Evolutionary conservation across 2,888 invertebrate genomes (phyloP).

Genomic region (Ectemnius continuus): DNA sequence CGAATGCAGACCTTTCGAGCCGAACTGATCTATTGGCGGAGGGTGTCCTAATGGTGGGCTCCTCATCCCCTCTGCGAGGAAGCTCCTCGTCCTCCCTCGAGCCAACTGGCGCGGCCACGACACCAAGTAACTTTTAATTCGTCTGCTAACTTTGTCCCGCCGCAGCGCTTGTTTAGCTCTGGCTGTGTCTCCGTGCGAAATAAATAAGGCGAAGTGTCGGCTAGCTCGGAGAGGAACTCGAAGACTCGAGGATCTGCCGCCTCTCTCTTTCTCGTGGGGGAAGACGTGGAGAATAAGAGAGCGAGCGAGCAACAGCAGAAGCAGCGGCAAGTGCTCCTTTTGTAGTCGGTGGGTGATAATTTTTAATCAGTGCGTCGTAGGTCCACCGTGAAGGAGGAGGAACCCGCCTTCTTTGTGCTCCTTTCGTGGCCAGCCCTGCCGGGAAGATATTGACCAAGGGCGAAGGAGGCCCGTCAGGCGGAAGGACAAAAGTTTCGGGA

Average conservation of each 20-base stretch:
- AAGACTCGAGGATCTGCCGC: neutral
- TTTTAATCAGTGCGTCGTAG: slow-evolving; percentile 74
- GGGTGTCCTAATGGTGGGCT: neutral
- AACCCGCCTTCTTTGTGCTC: slow-evolving; percentile 57
- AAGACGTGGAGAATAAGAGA: slow-evolving; percentile 8
- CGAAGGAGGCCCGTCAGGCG: slow-evolving; percentile 50
- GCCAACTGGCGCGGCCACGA: neutral
- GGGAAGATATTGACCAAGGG: slow-evolving; percentile 61
- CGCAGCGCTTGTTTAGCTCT: slow-evolving; percentile 65
- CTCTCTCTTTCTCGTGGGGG: too few species aligned
- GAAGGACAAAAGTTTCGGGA: slow-evolving; percentile 70
- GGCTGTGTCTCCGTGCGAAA: slow-evolving; percentile 55
- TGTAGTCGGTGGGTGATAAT: slow-evolving; percentile 73
- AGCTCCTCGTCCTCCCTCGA: slow-evolving; percentile 10
- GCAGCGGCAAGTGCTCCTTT: slow-evolving; percentile 64
- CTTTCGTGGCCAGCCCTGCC: slow-evolving; percentile 45
- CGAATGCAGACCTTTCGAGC: too few species aligned
- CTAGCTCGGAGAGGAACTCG: slow-evolving; percentile 30
- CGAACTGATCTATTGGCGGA: too few species aligned
- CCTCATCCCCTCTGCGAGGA: neutral
- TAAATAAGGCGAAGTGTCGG: slow-evolving; percentile 63
- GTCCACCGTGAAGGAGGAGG: slow-evolving; percentile 55
- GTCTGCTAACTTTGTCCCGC: slow-evolving; percentile 66
- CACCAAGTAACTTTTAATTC: slow-evolving; percentile 68
- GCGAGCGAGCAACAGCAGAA: slow-evolving; percentile 27